Evolutionary conservation across 2,888 invertebrate genomes (phyloP), one percentile per base, ranked within the genome.

Genomic region (Nematopogon swammerdamellus): DNA sequence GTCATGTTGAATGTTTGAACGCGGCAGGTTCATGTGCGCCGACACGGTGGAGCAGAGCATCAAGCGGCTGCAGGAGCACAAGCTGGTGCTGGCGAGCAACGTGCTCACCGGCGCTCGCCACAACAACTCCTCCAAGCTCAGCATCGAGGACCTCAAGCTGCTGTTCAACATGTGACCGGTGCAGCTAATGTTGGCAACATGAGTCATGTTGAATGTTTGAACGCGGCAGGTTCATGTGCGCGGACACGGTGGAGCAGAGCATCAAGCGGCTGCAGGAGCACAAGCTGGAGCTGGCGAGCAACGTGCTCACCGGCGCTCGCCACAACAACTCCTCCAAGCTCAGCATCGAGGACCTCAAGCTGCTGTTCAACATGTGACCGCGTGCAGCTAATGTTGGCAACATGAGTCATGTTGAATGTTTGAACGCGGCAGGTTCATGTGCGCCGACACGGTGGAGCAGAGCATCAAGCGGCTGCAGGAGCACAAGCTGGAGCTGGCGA

Each of bases 21-120:
- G 5, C 8, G 4, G 25, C 64, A 91, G 92, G 63, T 90, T 96
- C 64, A 82, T 97, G 63, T 89, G 91, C 58, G 72, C 84, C 51
- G 88, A 91, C 47, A 95, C 96, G 0, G 91, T 97, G 18, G 97
- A 97, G 69, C 90, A 94, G 62, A 83, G 87, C 44, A 95, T 97
- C 57, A 81, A 89, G 51, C 71, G 76, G 2, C 76, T 97, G 19
- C 97, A 97, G 65, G 84, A 91, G 17, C 81, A 80, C 48, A 97
- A 97, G 69, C 61, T 92, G 44, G 80, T 82, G 45, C 63, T 96
- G 44, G 95, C 97, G 0, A 80, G 86, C 43, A 86, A 83, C 56
- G 84, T 95, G 16, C 74, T 95, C 1, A 88, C 88, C 0, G 92
- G 90, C 19, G 84, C 85, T 0, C 82, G 83, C 56, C 79, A 84